Percentiles rank a stretch among this genome's conserved stretches.
phyloP scores from a whole-genome alignment of 1,140 invertebrate genomes.

The Chironomus striatipennis region DNA sequence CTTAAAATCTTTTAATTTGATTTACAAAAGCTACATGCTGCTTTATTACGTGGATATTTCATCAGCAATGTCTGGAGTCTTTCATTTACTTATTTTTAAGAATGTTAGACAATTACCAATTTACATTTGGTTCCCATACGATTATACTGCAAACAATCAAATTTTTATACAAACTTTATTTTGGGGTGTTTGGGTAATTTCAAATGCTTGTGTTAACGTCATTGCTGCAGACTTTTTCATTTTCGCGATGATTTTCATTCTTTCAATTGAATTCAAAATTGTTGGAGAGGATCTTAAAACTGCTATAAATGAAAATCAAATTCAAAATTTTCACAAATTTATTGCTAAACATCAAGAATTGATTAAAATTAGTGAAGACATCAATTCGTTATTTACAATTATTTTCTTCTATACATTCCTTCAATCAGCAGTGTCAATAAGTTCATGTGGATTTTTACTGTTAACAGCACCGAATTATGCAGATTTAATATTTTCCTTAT shows the following conservation, averaged over 20 bases:
- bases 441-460: background rate
- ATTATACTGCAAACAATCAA: background rate
- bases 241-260: background rate
- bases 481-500: background rate
- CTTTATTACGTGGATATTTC: background rate
- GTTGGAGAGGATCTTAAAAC: background rate
- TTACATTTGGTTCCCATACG: background rate
- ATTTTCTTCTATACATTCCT: background rate
- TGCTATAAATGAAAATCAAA: background rate
- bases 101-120: background rate
- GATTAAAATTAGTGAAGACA: background rate
- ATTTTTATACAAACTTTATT: background rate
- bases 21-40: background rate
- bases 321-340: background rate
- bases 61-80: background rate
- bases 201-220: background rate
- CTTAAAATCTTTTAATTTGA: background rate
- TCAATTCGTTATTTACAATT: background rate
- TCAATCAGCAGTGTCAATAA: background rate
- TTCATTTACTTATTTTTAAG: background rate
- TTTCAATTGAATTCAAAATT: background rate
- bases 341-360: background rate
- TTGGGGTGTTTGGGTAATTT: background rate
- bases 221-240: background rate
- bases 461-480: background rate